phyloP scores from a whole-genome alignment of 2,888 invertebrate species.

The Julus scandinavius region DNA sequence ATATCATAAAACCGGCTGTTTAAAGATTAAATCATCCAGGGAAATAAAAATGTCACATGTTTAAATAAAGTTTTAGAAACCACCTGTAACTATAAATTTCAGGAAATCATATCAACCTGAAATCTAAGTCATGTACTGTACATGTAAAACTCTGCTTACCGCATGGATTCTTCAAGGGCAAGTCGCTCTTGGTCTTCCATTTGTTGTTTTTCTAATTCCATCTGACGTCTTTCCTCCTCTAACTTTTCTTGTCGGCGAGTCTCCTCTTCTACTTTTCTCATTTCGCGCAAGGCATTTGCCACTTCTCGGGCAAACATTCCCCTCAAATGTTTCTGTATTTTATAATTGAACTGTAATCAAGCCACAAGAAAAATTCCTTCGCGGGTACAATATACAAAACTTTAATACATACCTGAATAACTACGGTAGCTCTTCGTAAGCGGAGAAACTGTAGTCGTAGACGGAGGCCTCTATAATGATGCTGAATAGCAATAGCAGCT shows the following conservation, averaged over 20 bases:
- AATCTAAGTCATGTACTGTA: not conserved
- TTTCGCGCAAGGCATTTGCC: constrained; percentile 85
- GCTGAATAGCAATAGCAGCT: constrained; percentile 81
- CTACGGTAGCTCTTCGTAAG: constrained; percentile 83
- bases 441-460: constrained; percentile 82
- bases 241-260: constrained; percentile 61
- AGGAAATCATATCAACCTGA: not conserved
- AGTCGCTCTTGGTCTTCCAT: constrained; percentile 67
- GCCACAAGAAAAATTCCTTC: not conserved
- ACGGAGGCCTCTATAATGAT: constrained; percentile 87
- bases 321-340: constrained; percentile 72
- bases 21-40: too few relatives aligned
- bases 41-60: too few relatives aligned
- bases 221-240: constrained; percentile 60
- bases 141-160: constrained; percentile 66
- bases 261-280: constrained; percentile 67
- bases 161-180: constrained; percentile 74
- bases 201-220: constrained; percentile 60
- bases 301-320: constrained; percentile 91
- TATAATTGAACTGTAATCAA: not conserved
- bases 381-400: not conserved
- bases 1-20: too few relatives aligned
- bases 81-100: too few relatives aligned
- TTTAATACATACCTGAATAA: constrained; percentile 74
- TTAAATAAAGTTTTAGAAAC: too few relatives aligned